Base-by-base conservation (phyloP, 2,888 invertebrate genomes). In the Tetragonisca angustula region DNA sequence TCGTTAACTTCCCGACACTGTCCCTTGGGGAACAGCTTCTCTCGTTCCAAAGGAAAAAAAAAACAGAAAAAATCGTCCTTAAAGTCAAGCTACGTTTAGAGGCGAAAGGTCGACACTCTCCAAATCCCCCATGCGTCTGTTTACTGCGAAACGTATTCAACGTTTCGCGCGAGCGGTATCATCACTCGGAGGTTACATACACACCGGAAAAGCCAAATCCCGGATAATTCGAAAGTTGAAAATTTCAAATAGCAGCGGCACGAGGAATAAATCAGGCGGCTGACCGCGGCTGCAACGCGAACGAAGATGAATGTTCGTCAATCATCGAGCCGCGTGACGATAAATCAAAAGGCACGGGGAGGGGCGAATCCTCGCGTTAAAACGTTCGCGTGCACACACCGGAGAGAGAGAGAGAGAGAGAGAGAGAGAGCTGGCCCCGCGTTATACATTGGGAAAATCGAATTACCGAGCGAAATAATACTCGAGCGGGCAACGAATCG, bases 271-370 rank as follows among this genome's bases (percentile, higher is more conserved):
- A 73, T 69, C 32, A 36, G n/a, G 24, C 36, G 43, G 13, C 0
- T 67, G 43, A 43, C 43, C 43, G 43, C 43, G 43, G 43, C 9
- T 43, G 43, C 43, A 72, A 54, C 72, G 32, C 54, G 67, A 27
- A 62, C 72, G 62, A 73, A 81, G 79, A 79, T 79, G 72, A 73
- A 79, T 64, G 79, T 69, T 79, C 73, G 81, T 81, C 81, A n/a
- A 81, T 81, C 72, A 69, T 69, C 36, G 72, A 32, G 36, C 15
- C 11, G 24, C 32, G n/a, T 5, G 27, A 32, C 52, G 69, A 81
- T 81, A 79, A 81, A 81, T 74, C 64, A 74, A 79, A 73, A 24
- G 54, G 17, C 49, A 19, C 43, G 11, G 11, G 2, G 27, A 13
- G 72, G n/a, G 3, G 43, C 2, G 61, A 5, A 9, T 43, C 9